These are phyloP conservation scores for Mobula birostris DNA, from an alignment of 2,113 vertebrate species.

Conservation along the genomic window DNA sequence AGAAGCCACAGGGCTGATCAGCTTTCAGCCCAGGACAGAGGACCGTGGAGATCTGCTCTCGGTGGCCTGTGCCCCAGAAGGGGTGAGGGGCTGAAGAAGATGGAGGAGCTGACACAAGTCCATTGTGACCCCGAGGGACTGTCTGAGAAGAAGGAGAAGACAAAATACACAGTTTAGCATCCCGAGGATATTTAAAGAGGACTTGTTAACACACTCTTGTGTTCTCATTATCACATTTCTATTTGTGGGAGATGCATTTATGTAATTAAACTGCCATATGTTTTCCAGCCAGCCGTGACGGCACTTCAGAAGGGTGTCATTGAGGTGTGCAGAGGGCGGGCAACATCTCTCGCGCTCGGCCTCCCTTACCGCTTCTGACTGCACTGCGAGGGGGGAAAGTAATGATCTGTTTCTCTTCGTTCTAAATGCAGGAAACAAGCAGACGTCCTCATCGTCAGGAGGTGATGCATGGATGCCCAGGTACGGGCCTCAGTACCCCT, in stretches of 20 bases:
- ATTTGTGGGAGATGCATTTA: neutral
- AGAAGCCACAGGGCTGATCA: too few species aligned
- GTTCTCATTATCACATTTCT: neutral
- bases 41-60: too few species aligned
- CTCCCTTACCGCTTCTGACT: neutral
- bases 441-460: neutral
- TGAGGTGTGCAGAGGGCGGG: neutral
- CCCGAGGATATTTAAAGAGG: too few species aligned
- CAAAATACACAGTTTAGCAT: too few species aligned
- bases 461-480: constrained; percentile 4
- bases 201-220: too few species aligned
- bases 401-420: neutral
- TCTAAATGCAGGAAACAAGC: neutral
- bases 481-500: constrained; percentile 18
- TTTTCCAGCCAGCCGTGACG: neutral
- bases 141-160: too few species aligned
- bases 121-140: too few species aligned
- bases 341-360: too few species aligned
- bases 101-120: too few species aligned
- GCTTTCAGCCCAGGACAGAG: too few species aligned
- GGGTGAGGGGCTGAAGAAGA: too few species aligned
- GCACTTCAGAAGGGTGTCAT: neutral
- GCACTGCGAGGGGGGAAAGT: neutral
- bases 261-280: neutral
- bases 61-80: too few species aligned